phyloP scores from a whole-genome alignment of 2,888 invertebrate genomes.

The Morpho deidamia region DNA sequence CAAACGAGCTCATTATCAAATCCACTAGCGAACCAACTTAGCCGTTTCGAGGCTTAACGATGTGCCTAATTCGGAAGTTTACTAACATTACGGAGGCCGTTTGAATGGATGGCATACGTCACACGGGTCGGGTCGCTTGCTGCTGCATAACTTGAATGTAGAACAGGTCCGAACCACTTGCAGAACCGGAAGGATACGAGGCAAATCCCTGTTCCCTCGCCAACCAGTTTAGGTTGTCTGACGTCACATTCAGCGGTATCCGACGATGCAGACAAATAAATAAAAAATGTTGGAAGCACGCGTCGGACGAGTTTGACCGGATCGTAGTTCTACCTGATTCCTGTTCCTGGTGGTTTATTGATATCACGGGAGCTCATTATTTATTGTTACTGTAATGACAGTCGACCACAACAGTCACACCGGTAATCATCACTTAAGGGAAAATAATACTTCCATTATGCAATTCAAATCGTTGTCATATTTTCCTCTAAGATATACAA shows the following conservation, averaged over 20 bases:
- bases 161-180: slow-evolving; percentile 73
- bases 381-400: slow-evolving; percentile 36
- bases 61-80: slow-evolving; percentile 43
- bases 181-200: slow-evolving; percentile 78
- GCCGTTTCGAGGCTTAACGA: slow-evolving; percentile 28
- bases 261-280: slow-evolving; percentile 77
- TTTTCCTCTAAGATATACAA: slow-evolving; percentile 3
- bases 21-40: slow-evolving; percentile 22
- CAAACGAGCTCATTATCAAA: slow-evolving; percentile 6
- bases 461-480: slow-evolving; percentile 3
- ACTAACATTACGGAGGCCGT: slow-evolving; percentile 29
- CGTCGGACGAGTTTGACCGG: slow-evolving; percentile 77
- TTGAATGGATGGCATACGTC: slow-evolving; percentile 49
- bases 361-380: slow-evolving; percentile 49
- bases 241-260: slow-evolving; percentile 77
- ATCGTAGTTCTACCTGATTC: slow-evolving; percentile 78
- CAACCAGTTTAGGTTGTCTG: slow-evolving; percentile 78
- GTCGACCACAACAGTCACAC: not conserved
- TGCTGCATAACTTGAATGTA: slow-evolving; percentile 67
- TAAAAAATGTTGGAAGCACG: slow-evolving; percentile 78
- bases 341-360: slow-evolving; percentile 72
- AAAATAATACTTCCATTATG: not conserved
- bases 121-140: slow-evolving; percentile 54
- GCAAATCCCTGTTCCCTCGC: slow-evolving; percentile 78
- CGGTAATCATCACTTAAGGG: not conserved